Evolutionary conservation across 2,888 invertebrate genomes (phyloP).

Genomic region (Helicoverpa assulta): DNA sequence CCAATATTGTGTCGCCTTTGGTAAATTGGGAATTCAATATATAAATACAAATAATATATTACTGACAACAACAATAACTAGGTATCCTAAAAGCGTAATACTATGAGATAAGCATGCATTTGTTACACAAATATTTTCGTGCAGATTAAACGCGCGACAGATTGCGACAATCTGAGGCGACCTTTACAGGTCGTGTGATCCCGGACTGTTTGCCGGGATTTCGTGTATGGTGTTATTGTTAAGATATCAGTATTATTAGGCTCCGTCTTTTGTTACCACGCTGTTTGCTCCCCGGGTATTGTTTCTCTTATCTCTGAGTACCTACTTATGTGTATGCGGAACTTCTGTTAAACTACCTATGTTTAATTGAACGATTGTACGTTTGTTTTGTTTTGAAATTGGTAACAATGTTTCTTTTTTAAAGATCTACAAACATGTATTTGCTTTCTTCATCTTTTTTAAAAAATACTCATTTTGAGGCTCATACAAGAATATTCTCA

Average conservation of each 20-base stretch:
- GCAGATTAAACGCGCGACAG: not conserved
- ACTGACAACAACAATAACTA: too few species aligned
- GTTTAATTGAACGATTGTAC: conserved; percentile 2
- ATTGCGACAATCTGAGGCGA: not conserved
- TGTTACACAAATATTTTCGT: not conserved
- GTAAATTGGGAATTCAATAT: too few species aligned
- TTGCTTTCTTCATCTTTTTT: too few species aligned
- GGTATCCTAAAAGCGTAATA: too few species aligned
- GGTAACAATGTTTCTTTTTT: too few species aligned
- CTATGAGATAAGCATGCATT: not conserved
- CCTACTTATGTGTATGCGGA: conserved; percentile 7
- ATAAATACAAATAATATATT: too few species aligned
- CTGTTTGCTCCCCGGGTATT: conserved; percentile 16
- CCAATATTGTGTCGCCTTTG: too few species aligned
- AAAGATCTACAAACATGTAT: too few species aligned
- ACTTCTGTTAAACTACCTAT: conserved; percentile 9
- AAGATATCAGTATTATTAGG: conserved; percentile 53
- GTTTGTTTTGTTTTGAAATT: not conserved
- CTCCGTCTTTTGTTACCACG: conserved; percentile 42
- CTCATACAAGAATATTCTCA: too few species aligned
- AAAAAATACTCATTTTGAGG: too few species aligned
- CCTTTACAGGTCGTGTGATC: conserved; percentile 25
- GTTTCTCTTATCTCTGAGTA: conserved; percentile 40
- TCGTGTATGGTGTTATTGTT: conserved; percentile 50
- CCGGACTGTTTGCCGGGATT: conserved; percentile 27